Evolutionary conservation across 2,113 vertebrate species (phyloP).

Genomic region (Gavia stellata): DNA sequence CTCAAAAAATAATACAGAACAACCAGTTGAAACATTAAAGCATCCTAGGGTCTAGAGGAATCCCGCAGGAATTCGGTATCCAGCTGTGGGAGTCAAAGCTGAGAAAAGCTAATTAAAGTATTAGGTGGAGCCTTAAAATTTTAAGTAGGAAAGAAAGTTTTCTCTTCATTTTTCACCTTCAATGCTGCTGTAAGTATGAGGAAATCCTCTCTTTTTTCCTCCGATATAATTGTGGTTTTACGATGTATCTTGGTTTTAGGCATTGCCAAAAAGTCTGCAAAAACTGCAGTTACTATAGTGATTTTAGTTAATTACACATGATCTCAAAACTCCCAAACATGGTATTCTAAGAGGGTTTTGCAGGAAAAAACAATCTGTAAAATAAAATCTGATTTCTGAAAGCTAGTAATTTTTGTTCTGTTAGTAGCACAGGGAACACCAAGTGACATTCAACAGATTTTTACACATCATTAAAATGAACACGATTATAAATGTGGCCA

Average conservation of each 20-base stretch:
- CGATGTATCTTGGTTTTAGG: neutral
- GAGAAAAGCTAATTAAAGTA: slow-evolving; percentile 23
- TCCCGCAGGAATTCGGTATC: neutral
- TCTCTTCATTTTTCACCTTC: neutral
- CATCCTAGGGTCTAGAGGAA: neutral
- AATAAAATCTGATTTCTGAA: slow-evolving; percentile 14
- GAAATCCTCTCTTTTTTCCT: neutral
- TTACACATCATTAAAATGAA: neutral
- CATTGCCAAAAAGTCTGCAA: neutral
- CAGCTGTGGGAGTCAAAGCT: neutral
- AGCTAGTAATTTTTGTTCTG: neutral
- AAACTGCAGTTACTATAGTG: neutral
- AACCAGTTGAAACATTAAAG: neutral
- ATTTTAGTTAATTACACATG: slow-evolving; percentile 25
- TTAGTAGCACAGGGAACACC: neutral
- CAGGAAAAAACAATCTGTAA: neutral
- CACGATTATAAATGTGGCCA: neutral
- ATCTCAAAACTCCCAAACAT: neutral
- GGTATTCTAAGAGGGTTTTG: neutral
- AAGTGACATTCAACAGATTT: slow-evolving; percentile 4
- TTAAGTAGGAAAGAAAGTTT: neutral
- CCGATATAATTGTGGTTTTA: neutral
- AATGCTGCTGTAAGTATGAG: neutral
- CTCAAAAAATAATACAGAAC: neutral
- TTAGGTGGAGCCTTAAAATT: neutral